A percentile compares a stretch with the other conserved stretches of the same genome.
phyloP scores from a whole-genome alignment of 2,888 invertebrate genomes.

The Acanthopleura granulata region DNA sequence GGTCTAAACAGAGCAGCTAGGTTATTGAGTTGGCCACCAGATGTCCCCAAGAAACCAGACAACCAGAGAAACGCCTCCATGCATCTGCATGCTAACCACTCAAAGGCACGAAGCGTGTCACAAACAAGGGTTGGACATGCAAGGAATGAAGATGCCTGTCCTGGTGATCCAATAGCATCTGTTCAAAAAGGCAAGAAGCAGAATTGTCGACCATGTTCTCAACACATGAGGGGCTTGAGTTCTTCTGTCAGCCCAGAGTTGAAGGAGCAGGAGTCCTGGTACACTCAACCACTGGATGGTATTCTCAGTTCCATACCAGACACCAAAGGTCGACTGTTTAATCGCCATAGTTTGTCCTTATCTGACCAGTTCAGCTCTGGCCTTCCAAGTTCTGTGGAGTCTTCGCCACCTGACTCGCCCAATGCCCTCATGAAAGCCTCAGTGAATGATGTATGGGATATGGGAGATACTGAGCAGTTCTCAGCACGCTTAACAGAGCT shows the following conservation, averaged over 20 bases:
- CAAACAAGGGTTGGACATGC: neutral
- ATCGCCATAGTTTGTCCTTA: slow-evolving; percentile 38
- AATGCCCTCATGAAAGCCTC: neutral
- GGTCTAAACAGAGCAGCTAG: slow-evolving; percentile 23
- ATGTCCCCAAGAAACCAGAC: slow-evolving; percentile 22
- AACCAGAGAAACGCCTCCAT: neutral
- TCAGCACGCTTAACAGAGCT: neutral
- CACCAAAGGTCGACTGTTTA: slow-evolving; percentile 47
- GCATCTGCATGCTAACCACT: no score
- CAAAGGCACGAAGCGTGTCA: slow-evolving; percentile 2
- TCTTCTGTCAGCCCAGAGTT: slow-evolving; percentile 45
- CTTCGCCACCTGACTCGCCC: slow-evolving; percentile 7
- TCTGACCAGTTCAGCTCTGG: slow-evolving; percentile 10
- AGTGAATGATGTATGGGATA: neutral
- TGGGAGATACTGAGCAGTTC: neutral
- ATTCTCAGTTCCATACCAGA: slow-evolving; percentile 38
- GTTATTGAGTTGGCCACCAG: slow-evolving; percentile 37
- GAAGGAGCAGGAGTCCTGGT: slow-evolving; percentile 56
- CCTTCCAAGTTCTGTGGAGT: neutral
- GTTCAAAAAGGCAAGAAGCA: neutral
- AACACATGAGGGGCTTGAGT: neutral
- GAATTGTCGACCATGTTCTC: neutral
- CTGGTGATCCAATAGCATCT: neutral
- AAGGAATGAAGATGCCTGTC: neutral
- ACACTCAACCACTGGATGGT: slow-evolving; percentile 52